Evolutionary conservation across 2,797 vertebrate genomes (phyloP).

Genomic region (Girardinus metallicus): DNA sequence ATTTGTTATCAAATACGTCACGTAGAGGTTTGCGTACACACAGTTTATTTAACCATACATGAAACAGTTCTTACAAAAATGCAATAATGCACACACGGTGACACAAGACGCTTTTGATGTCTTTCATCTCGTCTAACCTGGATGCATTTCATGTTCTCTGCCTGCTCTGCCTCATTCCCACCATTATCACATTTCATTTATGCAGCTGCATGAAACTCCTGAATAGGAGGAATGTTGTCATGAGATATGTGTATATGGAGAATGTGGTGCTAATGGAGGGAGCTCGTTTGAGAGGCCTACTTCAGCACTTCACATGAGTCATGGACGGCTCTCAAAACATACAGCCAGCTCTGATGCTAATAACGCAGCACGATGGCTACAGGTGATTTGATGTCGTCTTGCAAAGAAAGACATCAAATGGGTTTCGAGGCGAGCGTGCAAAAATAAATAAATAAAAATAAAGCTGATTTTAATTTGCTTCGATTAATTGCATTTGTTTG

Average conservation of each 20-base stretch:
- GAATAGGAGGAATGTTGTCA: constrained; percentile 55
- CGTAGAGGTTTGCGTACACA: background rate
- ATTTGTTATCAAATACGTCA: background rate
- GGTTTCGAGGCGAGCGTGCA: constrained; percentile 4
- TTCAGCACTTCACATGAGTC: constrained; percentile 55
- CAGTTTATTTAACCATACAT: background rate
- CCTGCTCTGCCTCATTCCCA: constrained; percentile 32
- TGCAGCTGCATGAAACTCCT: constrained; percentile 46
- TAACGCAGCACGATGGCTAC: constrained; percentile 48
- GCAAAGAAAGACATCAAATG: constrained; percentile 12
- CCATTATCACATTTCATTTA: constrained; percentile 56
- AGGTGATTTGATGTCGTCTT: constrained; percentile 39
- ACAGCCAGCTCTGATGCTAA: constrained; percentile 12
- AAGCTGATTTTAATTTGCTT: constrained; percentile 9
- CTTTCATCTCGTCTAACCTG: constrained; percentile 8
- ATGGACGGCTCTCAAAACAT: constrained; percentile 42
- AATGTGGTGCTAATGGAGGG: constrained; percentile 53
- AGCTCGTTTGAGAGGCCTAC: constrained; percentile 59
- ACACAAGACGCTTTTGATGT: background rate
- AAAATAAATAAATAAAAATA: background rate
- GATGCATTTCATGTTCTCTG: constrained; percentile 22
- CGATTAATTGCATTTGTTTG: constrained; percentile 22
- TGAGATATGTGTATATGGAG: constrained; percentile 47
- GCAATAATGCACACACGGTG: background rate
- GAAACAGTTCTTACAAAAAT: background rate